Base-by-base conservation (phyloP, 2,888 invertebrate genomes). In the Pseudanteris insignis region DNA sequence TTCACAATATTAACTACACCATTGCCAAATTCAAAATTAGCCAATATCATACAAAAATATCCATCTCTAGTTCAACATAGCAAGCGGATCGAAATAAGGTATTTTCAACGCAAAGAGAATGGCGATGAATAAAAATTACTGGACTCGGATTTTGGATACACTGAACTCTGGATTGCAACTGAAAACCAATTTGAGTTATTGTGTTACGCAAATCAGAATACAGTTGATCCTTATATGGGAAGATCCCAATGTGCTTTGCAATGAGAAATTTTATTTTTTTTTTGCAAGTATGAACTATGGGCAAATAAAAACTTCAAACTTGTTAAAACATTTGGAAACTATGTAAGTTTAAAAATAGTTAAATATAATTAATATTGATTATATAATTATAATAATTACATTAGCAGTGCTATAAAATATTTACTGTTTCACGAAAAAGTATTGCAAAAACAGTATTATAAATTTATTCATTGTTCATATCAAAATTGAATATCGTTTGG, bases 1-100 rank as follows among this genome's bases (percentile, higher is more conserved):
- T 98, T 91, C 82, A 92, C 94, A 0, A 89, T 98, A 67, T 83
- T 97, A 55, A 96, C 96, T 4, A 96, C 94, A 2, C 87, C 90
- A 1, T 82, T 97, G 28, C 94, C 95, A 0, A 90, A 90, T 74
- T 88, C 89, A 65, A 85, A 86, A 62, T 84, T 98, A 40, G 92
- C 92, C 0, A 88, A 90, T 51, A 89, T 89, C 3, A 88, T 97
- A 2, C 85, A 90, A 60, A 86, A 86, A 46, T 90, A 90, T 79
- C 85, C 88, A 1, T 86, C 87, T 64, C 83, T 98, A 26, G 87
- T 93, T n/a, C 84, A 88, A 36, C 88, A 95, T 72, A 92, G 94
- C 73, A 86, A 88, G 70, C 85, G 89, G 64, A 88, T 97, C 66
- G 96, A 98, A 81, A 86, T 86, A 76, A 86, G 86, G 69, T 93